Conservation (phyloP, 1,140 invertebrate species). For the Eriosoma lanigerum region DNA sequence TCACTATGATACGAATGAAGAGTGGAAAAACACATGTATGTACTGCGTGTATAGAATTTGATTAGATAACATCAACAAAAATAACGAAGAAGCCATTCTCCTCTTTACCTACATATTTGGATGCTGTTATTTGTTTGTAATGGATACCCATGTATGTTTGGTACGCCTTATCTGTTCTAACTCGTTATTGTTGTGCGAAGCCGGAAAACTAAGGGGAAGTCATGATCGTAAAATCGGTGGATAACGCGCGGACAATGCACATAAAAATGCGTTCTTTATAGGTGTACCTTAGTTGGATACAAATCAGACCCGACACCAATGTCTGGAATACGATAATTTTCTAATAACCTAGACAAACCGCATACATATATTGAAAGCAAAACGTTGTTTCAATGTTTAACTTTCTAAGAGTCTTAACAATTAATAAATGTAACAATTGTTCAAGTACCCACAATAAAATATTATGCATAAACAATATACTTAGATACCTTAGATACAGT, state of each 20-base stretch:
- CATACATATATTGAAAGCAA: neutral
- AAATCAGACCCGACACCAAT: neutral
- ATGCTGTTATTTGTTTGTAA: neutral
- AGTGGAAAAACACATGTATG: neutral
- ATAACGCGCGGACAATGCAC: constrained; percentile 14
- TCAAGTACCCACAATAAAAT: no score
- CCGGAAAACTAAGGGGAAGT: neutral
- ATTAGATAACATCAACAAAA: constrained; percentile 17
- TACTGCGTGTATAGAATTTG: neutral
- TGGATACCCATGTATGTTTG: neutral
- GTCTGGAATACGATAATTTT: neutral
- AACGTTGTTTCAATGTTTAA: no score
- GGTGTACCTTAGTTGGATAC: neutral
- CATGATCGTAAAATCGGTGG: constrained; percentile 3
- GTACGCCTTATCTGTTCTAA: neutral
- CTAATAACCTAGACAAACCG: neutral
- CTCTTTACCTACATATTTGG: neutral
- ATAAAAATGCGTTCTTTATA: constrained; percentile 29
- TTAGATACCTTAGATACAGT: no score
- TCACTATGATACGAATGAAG: constrained; percentile 22
- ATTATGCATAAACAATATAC: no score
- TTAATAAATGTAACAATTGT: no score
- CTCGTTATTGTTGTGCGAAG: constrained; percentile 6
- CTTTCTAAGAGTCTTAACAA: no score
- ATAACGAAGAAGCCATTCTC: neutral